A percentile compares a stretch with the other conserved stretches of the same genome.
These are phyloP conservation scores for Troides helena DNA, from an alignment of 2,888 invertebrate genomes.

Conservation along the genomic window DNA sequence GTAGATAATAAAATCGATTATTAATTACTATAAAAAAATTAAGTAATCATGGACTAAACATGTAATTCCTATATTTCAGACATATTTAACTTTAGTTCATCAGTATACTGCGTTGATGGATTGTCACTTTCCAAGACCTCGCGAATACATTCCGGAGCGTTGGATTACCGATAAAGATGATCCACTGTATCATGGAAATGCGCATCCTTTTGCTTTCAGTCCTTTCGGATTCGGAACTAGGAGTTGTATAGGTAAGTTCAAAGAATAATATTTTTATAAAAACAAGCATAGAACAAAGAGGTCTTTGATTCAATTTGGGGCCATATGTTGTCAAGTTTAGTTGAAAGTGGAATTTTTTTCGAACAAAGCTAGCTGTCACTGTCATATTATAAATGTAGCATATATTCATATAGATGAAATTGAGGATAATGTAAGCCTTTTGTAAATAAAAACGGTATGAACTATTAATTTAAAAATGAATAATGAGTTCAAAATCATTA, in stretches of 20 bases:
- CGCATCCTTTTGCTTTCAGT: constrained; percentile 82
- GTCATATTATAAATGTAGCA: no score
- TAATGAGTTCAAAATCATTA: no score
- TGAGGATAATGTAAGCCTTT: no score
- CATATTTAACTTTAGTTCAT: constrained; percentile 60
- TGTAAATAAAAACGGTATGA: no score
- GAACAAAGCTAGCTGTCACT: no score
- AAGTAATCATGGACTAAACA: background rate
- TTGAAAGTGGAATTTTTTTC: no score
- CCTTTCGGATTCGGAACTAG: constrained; percentile 85
- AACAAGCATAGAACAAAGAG: background rate
- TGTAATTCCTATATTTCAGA: constrained; percentile 40
- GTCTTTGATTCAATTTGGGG: no score
- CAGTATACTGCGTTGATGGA: constrained; percentile 83
- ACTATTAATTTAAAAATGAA: no score
- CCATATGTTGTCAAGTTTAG: no score
- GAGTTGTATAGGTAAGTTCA: constrained; percentile 82
- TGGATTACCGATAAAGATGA: constrained; percentile 78
- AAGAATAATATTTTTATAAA: background rate
- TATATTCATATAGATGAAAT: no score
- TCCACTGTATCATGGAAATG: constrained; percentile 63
- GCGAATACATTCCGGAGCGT: constrained; percentile 86
- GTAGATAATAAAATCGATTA: no score
- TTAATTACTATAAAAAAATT: no score
- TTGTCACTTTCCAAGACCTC: constrained; percentile 81